These are phyloP conservation scores for Takifugu ocellatus DNA, from an alignment of 2,797 vertebrate species.

Conservation along the genomic window DNA sequence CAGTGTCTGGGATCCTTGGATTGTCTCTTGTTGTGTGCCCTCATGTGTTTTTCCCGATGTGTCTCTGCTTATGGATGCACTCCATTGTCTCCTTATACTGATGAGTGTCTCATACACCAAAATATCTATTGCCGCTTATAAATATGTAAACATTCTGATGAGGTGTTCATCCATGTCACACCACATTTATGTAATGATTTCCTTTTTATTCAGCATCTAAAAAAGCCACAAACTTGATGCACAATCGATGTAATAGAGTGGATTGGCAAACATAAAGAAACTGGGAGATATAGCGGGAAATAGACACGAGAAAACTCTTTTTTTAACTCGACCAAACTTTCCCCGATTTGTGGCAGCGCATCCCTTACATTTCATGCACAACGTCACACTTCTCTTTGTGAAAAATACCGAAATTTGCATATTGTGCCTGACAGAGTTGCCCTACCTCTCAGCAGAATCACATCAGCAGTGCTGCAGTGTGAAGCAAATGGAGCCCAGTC, in stretches of 20 bases:
- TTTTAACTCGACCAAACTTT: constrained; percentile 23
- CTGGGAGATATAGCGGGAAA: constrained; percentile 12
- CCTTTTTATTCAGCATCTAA: constrained; percentile 7
- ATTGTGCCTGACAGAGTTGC: constrained; percentile 45
- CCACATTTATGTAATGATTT: constrained; percentile 22
- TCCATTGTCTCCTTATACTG: constrained; percentile 45
- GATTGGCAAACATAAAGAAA: constrained; percentile 3
- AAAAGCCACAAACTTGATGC: neutral
- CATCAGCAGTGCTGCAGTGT: constrained; percentile 40
- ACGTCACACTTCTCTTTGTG: constrained; percentile 35
- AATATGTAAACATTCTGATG: constrained; percentile 49
- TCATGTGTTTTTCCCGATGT: constrained; percentile 12
- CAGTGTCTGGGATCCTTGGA: constrained; percentile 60
- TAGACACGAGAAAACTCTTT: constrained; percentile 5
- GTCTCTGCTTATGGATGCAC: neutral
- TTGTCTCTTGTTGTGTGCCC: constrained; percentile 27
- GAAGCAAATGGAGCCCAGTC: constrained; percentile 50
- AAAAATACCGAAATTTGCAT: constrained; percentile 54
- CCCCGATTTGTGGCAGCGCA: constrained; percentile 11
- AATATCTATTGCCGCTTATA: constrained; percentile 50
- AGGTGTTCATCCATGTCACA: constrained; percentile 42
- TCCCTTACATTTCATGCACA: constrained; percentile 34
- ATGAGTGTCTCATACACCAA: constrained; percentile 43
- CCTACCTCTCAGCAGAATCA: constrained; percentile 39
- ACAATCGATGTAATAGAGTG: constrained; percentile 1